phyloP scores from a whole-genome alignment of 2,888 invertebrate species.

The Selenia dentaria region DNA sequence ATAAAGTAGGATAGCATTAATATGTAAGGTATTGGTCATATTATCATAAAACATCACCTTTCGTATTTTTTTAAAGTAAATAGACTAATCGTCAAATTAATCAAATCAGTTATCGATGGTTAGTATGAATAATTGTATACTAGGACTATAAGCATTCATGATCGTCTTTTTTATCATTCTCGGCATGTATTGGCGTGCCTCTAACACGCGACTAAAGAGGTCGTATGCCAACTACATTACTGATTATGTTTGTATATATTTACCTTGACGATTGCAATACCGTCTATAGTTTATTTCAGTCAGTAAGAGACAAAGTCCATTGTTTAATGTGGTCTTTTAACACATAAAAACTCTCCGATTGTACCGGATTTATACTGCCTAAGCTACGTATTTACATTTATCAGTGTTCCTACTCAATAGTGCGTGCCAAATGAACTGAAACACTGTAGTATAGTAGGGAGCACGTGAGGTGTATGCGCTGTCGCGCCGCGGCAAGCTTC shows the following conservation, averaged over 20 bases:
- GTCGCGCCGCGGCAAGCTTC: conserved; percentile 21
- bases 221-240: conserved; percentile 21
- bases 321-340: not conserved
- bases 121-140: no score
- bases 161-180: conserved; percentile 1
- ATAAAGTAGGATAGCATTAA: no score
- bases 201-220: conserved; percentile 6
- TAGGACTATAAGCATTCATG: no score
- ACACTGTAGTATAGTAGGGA: conserved; percentile 34
- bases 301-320: conserved; percentile 9
- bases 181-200: conserved; percentile 6
- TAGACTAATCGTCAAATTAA: no score
- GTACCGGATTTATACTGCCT: conserved; percentile 1
- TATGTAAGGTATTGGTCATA: no score
- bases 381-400: conserved; percentile 23
- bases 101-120: no score
- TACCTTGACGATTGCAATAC: conserved; percentile 34
- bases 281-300: conserved; percentile 34
- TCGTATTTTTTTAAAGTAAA: no score
- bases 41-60: no score
- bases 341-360: conserved; percentile 4
- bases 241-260: conserved; percentile 17
- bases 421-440: conserved; percentile 43
- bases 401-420: conserved; percentile 9
- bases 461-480: conserved; percentile 40